Base-by-base conservation (phyloP, 2,888 invertebrate genomes). In the Caenorhabditis sp. region DNA sequence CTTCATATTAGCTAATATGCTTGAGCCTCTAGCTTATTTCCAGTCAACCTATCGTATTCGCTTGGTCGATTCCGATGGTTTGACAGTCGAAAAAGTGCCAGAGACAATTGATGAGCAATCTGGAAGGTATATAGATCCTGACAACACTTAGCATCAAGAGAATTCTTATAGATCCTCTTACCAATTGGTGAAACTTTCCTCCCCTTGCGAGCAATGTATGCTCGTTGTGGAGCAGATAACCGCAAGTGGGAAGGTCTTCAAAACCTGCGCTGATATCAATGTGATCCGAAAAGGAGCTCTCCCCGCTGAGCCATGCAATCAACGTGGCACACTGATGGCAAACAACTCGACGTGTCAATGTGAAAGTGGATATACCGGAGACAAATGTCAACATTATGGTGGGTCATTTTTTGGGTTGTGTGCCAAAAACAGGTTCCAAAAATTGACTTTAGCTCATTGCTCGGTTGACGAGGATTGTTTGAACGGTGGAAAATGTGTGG, bases 191-290 rank as follows among this genome's bases (percentile, higher is more conserved):
- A 36, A 56, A 3, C 54, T 66, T 0, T 61, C 65, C 21, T 59
- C 62, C 1, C 68, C 73, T 8, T 86, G 86, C 56, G 77, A 76
- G 14, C 80, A 85, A 25, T 97, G 97, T 89, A 94, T 95, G 0
- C 90, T 97, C 36, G 92, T 95, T 69, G 90, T 97, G 77, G 91
- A 95, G 67, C 90, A 95, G 0, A 93, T 95, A 89, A 0, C 91
- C 92, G 27, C 96, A 96, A 90, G 96, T 95, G 95, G 92, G 92
- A 0, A 90, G 91, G 67, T 91, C 90, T 96, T 96, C 90, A 95
- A 74, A n/a, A 95, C 95, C 0, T 97, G 97, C 88, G 93, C 95
- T 0, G 96, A 97, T 89, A 93, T 97, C 4, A 76, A 84, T 63
- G 77, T 85, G 1, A 56, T 80, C 10, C 52, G 63, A 5, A 54